phyloP scores from a whole-genome alignment of 2,888 invertebrate species.

The Andrena fulva region DNA sequence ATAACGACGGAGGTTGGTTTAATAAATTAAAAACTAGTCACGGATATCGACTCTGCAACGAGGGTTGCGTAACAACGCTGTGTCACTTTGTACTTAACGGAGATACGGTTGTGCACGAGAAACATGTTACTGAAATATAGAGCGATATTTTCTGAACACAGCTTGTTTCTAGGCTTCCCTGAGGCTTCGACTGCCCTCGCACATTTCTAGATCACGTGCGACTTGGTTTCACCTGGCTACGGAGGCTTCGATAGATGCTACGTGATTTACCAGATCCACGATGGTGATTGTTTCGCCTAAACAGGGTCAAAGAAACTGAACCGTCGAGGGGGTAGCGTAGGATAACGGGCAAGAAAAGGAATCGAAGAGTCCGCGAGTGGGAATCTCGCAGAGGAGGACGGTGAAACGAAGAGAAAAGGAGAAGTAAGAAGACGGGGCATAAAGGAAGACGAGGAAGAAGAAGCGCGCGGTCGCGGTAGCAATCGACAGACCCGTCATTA shows the following conservation, averaged over 20 bases:
- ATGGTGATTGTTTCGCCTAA: constrained; percentile 48
- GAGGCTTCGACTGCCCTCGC: no score
- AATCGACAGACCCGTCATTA: constrained; percentile 73
- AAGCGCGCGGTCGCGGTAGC: constrained; percentile 66
- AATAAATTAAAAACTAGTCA: constrained; percentile 61
- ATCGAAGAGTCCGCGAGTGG: constrained; percentile 42
- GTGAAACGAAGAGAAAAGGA: not conserved
- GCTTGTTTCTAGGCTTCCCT: not conserved
- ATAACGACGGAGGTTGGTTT: constrained; percentile 39
- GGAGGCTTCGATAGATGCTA: no score
- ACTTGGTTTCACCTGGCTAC: no score
- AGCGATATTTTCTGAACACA: constrained; percentile 52
- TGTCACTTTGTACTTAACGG: constrained; percentile 44
- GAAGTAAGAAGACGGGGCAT: constrained; percentile 19
- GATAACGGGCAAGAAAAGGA: constrained; percentile 34
- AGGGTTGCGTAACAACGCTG: constrained; percentile 59
- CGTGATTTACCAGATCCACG: not conserved
- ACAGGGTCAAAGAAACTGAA: constrained; percentile 41
- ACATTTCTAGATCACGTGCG: no score
- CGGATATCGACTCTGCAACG: constrained; percentile 63
- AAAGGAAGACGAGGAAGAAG: constrained; percentile 44
- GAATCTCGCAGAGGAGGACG: constrained; percentile 9
- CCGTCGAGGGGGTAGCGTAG: constrained; percentile 25
- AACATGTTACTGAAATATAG: constrained; percentile 57
- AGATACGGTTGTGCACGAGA: constrained; percentile 22